phyloP scores from a whole-genome alignment of 2,113 vertebrate genomes.

The Corvus hawaiiensis region DNA sequence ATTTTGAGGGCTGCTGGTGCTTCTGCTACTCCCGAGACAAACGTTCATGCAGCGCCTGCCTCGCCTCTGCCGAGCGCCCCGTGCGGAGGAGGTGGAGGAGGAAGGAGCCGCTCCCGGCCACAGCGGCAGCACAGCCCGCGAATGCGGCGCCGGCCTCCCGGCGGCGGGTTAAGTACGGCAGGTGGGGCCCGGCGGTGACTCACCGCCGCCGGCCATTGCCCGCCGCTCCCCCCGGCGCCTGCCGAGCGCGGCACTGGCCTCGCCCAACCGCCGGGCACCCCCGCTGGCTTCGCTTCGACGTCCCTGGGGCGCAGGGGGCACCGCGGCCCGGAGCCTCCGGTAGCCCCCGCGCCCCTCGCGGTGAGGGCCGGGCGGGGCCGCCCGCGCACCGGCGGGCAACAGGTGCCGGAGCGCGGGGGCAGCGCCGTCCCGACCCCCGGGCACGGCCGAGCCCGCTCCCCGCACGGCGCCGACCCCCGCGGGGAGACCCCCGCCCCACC shows the following conservation, averaged over 20 bases:
- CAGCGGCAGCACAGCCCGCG: neutral
- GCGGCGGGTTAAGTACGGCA: slow-evolving; percentile 45
- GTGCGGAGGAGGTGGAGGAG: neutral
- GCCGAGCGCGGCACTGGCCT: neutral
- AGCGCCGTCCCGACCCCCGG: too few relatives aligned
- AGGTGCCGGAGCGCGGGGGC: neutral
- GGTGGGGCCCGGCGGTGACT: slow-evolving; percentile 29
- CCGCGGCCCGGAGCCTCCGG: too few relatives aligned
- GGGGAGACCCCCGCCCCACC: neutral
- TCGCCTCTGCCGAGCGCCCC: neutral
- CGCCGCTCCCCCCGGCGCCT: neutral
- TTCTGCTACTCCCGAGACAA: neutral
- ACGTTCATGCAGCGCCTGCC: neutral
- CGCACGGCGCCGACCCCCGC: too few relatives aligned
- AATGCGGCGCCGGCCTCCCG: neutral
- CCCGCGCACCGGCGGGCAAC: neutral
- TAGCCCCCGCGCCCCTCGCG: neutral
- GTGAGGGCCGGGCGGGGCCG: neutral
- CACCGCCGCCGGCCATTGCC: neutral
- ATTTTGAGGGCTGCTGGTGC: neutral
- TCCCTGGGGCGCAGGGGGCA: too few relatives aligned
- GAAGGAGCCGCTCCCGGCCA: slow-evolving; percentile 1
- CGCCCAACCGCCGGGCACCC: neutral
- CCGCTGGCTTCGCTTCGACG: neutral
- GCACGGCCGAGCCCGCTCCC: too few relatives aligned